Evolutionary conservation across 2,113 vertebrate genomes (phyloP).

Genomic region (Macrotus californicus): DNA sequence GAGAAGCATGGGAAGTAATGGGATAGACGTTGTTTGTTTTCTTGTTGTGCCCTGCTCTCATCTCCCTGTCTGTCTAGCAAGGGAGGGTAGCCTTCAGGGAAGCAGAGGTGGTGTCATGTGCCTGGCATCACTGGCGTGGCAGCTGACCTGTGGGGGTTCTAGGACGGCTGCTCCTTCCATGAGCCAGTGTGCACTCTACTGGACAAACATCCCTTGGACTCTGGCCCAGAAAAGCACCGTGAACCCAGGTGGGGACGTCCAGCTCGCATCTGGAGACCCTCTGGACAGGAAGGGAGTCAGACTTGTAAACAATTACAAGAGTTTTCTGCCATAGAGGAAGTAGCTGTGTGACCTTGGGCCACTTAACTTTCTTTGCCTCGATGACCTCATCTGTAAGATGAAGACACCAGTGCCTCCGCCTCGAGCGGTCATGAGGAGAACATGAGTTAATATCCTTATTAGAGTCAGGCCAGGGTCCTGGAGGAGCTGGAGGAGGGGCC

Average conservation of each 20-base stretch:
- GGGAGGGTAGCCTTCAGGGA: not conserved
- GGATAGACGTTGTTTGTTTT: not conserved
- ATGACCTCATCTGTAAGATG: not conserved
- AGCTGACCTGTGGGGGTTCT: not conserved
- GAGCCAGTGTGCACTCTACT: not conserved
- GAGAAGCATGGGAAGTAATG: not conserved
- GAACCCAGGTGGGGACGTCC: not conserved
- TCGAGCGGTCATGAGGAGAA: not conserved
- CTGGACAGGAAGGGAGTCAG: not conserved
- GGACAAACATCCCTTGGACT: not conserved
- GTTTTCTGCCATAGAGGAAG: not conserved
- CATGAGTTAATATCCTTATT: not conserved
- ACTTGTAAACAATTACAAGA: not conserved
- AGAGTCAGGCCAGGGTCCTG: not conserved
- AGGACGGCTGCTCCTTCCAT: not conserved
- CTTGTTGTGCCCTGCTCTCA: not conserved
- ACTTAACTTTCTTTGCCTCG: not conserved
- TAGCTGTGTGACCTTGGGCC: not conserved
- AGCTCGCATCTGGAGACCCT: not conserved
- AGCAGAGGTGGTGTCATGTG: rapidly evolving
- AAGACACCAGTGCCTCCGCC: not conserved
- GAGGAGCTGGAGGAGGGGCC: not conserved
- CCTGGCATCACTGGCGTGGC: not conserved
- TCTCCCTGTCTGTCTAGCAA: not conserved
- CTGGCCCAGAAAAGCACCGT: not conserved